Evolutionary conservation across 2,888 invertebrate species (phyloP).

Genomic region (Drosophila atripex): DNA sequence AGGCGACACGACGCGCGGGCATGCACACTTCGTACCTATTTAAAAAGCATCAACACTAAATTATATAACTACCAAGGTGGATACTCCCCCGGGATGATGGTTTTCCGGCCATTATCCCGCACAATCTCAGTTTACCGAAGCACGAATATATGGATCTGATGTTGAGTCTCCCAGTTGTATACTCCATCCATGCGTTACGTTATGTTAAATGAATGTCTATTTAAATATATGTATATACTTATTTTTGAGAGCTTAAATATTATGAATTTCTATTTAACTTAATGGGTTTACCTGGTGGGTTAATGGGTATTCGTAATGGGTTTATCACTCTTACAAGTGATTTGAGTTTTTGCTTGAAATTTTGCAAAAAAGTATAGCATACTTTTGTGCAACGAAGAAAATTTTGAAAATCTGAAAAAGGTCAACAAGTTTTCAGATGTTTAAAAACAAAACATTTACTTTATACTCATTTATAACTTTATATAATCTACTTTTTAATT

Average conservation of each 20-base stretch:
- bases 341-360: background rate
- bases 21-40: constrained; percentile 53
- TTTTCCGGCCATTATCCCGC: constrained; percentile 8
- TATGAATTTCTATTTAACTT: background rate
- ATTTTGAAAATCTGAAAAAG: background rate
- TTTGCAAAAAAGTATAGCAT: background rate
- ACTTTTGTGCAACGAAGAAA: background rate
- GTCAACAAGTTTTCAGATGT: background rate
- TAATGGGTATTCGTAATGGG: too few relatives aligned
- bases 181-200: constrained; percentile 49
- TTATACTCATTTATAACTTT: too few relatives aligned
- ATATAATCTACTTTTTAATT: too few relatives aligned
- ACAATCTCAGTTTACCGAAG: constrained; percentile 5
- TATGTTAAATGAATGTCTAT: constrained; percentile 56
- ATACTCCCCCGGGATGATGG: constrained; percentile 16
- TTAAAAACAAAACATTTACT: too few relatives aligned
- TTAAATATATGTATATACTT: constrained; percentile 68
- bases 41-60: constrained; percentile 36
- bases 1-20: constrained; percentile 62
- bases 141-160: constrained; percentile 43
- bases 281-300: too few relatives aligned
- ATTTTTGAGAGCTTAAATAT: constrained; percentile 48
- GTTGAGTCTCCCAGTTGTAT: constrained; percentile 42
- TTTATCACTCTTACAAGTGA: too few relatives aligned
- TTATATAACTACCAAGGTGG: constrained; percentile 33